Percentiles rank a stretch among this genome's conserved stretches.
Conservation (phyloP, 2,797 vertebrate species). For the Bothrops alternatus region DNA sequence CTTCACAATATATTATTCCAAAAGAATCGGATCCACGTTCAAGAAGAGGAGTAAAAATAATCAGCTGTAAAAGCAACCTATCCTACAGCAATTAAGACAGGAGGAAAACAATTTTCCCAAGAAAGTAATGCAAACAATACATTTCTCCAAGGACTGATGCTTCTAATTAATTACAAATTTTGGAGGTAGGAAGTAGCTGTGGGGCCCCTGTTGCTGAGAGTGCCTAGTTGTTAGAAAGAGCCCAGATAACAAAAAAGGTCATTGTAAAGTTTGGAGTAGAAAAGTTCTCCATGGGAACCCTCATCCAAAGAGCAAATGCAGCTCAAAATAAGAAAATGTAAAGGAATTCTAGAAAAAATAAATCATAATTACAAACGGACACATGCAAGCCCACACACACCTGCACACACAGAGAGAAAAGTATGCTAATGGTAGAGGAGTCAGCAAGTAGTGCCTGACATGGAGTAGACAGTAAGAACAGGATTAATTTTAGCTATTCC, state of each 20-base stretch:
- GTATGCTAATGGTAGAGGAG: not conserved
- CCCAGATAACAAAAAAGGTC: not conserved
- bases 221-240: not conserved
- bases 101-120: not conserved
- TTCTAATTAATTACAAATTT: not conserved
- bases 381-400: no score
- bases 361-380: not conserved
- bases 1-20: not conserved
- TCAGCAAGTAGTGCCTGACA: not conserved
- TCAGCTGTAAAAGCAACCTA: not conserved
- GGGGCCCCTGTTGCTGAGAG: not conserved
- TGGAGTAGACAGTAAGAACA: not conserved
- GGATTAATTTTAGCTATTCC: not conserved
- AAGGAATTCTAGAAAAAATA: not conserved
- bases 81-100: not conserved
- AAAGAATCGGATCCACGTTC: not conserved
- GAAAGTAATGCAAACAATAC: not conserved
- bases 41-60: not conserved
- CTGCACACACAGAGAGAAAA: not conserved
- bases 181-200: not conserved
- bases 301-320: not conserved
- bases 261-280: not conserved
- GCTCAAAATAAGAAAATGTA: not conserved
- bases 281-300: not conserved
- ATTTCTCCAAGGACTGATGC: not conserved